phyloP scores from a whole-genome alignment of 2,888 invertebrate species.

The Aquatica leii region DNA sequence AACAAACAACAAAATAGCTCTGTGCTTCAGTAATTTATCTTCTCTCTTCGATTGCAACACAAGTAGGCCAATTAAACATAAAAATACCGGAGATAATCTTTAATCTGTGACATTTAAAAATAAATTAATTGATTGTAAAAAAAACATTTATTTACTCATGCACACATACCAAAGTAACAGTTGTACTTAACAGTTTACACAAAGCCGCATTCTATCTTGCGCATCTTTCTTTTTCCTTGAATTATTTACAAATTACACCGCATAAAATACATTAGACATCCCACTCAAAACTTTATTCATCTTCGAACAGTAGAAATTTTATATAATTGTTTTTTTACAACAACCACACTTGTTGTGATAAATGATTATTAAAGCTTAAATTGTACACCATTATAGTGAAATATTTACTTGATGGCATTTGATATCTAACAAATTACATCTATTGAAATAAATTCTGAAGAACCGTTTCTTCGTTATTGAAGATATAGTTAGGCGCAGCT shows the following conservation, averaged over 20 bases:
- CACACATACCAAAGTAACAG: constrained; percentile 3
- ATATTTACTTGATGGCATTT: neutral
- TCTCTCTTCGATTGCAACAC: constrained; percentile 12
- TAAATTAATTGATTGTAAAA: constrained; percentile 27
- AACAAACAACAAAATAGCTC: constrained; percentile 13
- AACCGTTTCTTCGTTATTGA: constrained; percentile 13
- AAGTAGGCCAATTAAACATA: constrained; percentile 20
- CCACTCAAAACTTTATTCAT: too few relatives aligned
- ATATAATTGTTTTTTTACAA: too few relatives aligned
- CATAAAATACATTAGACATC: too few relatives aligned
- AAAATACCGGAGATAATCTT: constrained; percentile 21
- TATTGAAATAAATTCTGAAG: constrained; percentile 15
- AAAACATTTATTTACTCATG: constrained; percentile 15
- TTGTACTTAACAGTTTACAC: too few relatives aligned
- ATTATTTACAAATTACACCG: too few relatives aligned
- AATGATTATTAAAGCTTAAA: constrained; percentile 1
- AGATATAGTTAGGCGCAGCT: constrained; percentile 8
- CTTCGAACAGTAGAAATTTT: too few relatives aligned
- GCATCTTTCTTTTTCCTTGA: too few relatives aligned
- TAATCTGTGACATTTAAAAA: constrained; percentile 20
- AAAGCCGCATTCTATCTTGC: constrained; percentile 6
- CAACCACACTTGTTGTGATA: neutral
- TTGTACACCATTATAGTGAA: neutral
- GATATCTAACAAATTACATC: constrained; percentile 9
- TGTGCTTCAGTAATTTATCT: constrained; percentile 16